These are phyloP conservation scores for Cheilosia pagana DNA, from an alignment of 2,888 invertebrate genomes.

Conservation along the genomic window DNA sequence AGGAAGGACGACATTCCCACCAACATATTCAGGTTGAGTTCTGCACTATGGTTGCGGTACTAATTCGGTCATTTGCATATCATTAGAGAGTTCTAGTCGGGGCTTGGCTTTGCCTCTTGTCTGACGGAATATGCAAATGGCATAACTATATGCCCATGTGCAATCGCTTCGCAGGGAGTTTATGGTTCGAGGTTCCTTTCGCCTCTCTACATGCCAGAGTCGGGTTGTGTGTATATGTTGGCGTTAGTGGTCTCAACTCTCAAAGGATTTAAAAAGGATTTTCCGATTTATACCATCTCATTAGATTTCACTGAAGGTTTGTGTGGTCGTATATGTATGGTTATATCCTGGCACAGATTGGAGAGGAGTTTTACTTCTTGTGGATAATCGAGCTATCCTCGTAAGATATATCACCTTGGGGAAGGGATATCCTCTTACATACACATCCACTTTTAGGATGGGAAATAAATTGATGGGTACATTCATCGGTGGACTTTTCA, in stretches of 20 bases:
- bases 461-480: too few species aligned
- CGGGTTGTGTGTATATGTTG: slow-evolving; percentile 3
- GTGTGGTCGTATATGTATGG: not conserved
- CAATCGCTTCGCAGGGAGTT: slow-evolving; percentile 37
- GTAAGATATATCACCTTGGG: slow-evolving; percentile 32
- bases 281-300: slow-evolving; percentile 62
- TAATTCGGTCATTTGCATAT: slow-evolving; percentile 73
- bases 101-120: slow-evolving; percentile 29
- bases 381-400: slow-evolving; percentile 38
- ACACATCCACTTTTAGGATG: not conserved
- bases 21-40: slow-evolving; percentile 30
- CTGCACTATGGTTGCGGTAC: slow-evolving; percentile 48
- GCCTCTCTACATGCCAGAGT: not conserved
- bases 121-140: slow-evolving; percentile 54
- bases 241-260: slow-evolving; percentile 18
- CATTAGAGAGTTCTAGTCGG: slow-evolving; percentile 55
- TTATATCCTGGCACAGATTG: not conserved
- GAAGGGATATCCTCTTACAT: not conserved
- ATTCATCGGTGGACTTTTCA: too few species aligned
- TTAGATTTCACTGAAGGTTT: slow-evolving; percentile 65
- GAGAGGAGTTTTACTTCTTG: slow-evolving; percentile 24
- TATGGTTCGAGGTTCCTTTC: slow-evolving; percentile 55
- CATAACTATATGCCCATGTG: slow-evolving; percentile 44
- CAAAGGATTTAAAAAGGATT: slow-evolving; percentile 52
- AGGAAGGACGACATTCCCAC: slow-evolving; percentile 12